A percentile compares a stretch with the other conserved stretches of the same genome.
These are phyloP conservation scores for Lucinisca nassula DNA, from an alignment of 2,888 invertebrate species.

Conservation along the genomic window DNA sequence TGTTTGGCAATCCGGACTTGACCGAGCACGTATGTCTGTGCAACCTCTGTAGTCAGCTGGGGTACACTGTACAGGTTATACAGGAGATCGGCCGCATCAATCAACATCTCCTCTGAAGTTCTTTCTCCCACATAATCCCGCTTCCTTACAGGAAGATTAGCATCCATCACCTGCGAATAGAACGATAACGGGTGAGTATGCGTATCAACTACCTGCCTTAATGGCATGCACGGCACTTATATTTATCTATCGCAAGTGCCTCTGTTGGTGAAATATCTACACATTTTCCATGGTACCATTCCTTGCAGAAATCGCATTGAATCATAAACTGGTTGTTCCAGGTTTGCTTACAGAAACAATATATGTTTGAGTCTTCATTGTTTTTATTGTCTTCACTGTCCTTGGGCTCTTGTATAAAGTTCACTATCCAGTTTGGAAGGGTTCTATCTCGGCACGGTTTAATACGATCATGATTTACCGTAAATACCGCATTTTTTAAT, in stretches of 20 bases:
- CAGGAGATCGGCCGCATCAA: not conserved
- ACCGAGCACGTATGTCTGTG: not conserved
- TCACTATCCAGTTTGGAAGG: not conserved
- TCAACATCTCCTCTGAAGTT: not conserved
- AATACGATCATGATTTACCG: not conserved
- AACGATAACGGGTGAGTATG: not conserved
- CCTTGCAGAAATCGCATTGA: constrained; percentile 1
- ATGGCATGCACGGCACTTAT: not conserved
- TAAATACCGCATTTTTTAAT: not conserved
- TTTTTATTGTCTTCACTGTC: not conserved
- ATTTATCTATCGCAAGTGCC: not conserved
- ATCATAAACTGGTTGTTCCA: not conserved
- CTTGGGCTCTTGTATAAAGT: not conserved
- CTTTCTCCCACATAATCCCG: not conserved
- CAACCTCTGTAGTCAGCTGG: not conserved
- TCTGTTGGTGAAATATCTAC: not conserved
- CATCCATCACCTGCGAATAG: not conserved
- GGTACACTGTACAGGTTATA: not conserved
- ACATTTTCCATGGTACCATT: not conserved
- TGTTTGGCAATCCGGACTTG: not conserved
- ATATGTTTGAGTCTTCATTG: not conserved
- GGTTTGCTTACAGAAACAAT: not conserved
- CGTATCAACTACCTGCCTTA: not conserved
- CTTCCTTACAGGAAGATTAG: not conserved
- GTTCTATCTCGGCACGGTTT: not conserved